phyloP scores from a whole-genome alignment of 2,888 invertebrate species.

The Glyphotaelius pellucidus region DNA sequence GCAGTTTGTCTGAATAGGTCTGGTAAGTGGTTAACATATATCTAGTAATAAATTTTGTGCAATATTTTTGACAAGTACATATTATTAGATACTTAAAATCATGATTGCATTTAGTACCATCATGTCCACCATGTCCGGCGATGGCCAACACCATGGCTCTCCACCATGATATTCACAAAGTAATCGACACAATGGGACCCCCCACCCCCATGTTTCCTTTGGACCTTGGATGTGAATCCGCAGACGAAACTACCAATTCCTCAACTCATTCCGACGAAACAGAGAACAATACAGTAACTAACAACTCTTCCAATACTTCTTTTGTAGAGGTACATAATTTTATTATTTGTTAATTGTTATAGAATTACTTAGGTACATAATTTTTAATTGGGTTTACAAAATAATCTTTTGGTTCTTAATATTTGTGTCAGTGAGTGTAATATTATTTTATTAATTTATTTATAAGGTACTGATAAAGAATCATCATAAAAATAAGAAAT shows the following conservation, averaged over 20 bases:
- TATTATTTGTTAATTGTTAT: neutral
- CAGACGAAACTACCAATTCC: slow-evolving; percentile 48
- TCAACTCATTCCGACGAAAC: slow-evolving; percentile 37
- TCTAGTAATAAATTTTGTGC: neutral
- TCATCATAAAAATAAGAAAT: slow-evolving; percentile 57
- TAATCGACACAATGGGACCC: slow-evolving; percentile 57
- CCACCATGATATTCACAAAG: slow-evolving; percentile 53
- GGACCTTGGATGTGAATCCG: slow-evolving; percentile 38
- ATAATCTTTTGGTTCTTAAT: neutral
- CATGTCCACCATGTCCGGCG: neutral
- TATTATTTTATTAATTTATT: neutral
- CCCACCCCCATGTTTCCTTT: slow-evolving; percentile 48
- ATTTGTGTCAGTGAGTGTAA: too few species aligned
- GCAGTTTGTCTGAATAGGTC: neutral
- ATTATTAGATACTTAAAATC: neutral
- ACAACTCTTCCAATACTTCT: slow-evolving; percentile 53
- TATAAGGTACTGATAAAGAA: slow-evolving; percentile 55
- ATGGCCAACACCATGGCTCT: slow-evolving; percentile 20
- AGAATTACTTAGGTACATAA: too few species aligned
- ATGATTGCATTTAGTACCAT: neutral
- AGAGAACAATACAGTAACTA: slow-evolving; percentile 26
- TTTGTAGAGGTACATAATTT: slow-evolving; percentile 52
- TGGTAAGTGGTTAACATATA: neutral
- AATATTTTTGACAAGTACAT: neutral
- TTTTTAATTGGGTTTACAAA: too few species aligned